Evolutionary conservation across 2,113 vertebrate species (phyloP).

Genomic region (Atractosteus spatula): DNA sequence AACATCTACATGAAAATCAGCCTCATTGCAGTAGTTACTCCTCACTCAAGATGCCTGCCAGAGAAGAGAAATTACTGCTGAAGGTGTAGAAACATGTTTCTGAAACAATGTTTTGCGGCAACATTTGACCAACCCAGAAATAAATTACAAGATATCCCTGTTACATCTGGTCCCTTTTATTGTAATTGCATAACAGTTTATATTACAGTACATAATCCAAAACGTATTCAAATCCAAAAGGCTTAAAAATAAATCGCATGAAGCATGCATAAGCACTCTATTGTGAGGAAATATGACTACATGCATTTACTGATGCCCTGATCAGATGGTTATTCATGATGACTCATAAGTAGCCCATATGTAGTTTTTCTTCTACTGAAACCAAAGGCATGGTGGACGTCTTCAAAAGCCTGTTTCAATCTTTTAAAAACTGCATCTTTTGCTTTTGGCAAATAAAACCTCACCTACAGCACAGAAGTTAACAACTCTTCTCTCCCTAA

Average conservation of each 20-base stretch:
- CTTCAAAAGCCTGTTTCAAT: no score
- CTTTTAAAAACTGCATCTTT: no score
- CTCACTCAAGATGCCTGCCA: not conserved
- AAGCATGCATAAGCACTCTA: slow-evolving; percentile 38
- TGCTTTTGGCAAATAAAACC: no score
- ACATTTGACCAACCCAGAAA: slow-evolving; percentile 60
- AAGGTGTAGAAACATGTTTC: not conserved
- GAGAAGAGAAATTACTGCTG: not conserved
- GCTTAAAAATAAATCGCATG: slow-evolving; percentile 40
- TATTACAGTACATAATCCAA: slow-evolving; percentile 59
- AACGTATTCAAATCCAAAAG: slow-evolving; percentile 58
- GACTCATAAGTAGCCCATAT: no score
- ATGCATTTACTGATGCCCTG: no score
- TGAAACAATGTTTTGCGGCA: slow-evolving; percentile 27
- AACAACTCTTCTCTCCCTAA: no score
- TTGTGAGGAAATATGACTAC: not conserved
- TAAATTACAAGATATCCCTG: slow-evolving; percentile 51
- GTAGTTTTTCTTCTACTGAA: no score
- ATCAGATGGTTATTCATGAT: no score
- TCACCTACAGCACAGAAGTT: no score
- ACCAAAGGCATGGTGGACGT: no score
- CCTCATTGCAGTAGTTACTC: no score
- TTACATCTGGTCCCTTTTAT: slow-evolving; percentile 8
- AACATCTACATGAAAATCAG: no score
- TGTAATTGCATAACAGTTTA: slow-evolving; percentile 53